Base-by-base conservation (phyloP, 2,797 vertebrate species). In the Coccyzus lansbergi region DNA sequence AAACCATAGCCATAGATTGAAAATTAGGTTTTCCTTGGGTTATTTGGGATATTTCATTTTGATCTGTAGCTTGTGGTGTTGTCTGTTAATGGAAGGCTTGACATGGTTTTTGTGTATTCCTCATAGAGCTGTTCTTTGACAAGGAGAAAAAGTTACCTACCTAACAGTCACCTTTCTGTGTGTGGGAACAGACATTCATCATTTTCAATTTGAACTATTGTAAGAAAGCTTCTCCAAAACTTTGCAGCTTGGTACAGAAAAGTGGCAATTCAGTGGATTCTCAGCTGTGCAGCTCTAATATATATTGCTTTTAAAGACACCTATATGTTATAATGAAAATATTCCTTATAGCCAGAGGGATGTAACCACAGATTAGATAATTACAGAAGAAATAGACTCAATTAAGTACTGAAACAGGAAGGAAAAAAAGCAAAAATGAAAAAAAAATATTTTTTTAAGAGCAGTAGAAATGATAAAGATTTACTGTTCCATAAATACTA, bases 281-380 rank as follows among this genome's bases (percentile, higher is more conserved):
- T 96, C 80, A 90, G 58, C 77, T 92, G 6, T 55, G 68, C 65
- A 91, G 62, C 65, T 90, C 44, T 91, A 74, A 90, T 48, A 65
- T 78, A 15, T 59, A 16, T 92, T 95, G 80, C 81, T 94, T 95
- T 93, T 93, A 67, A 86, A 87, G 58, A 92, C 80, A 90, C 40
- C 79, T 83, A 75, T 26, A 2, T 82, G 22, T 93, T 88, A 56
- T 56, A 95, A 79, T 69, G 91, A 94, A 97, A 96, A 79, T 85
- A 92, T 25, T 12, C 68, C 46, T 78, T 85, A 21, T 34, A 92
- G 74, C 55, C 67, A 79, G 93, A 80, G 75, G 58, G 76, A 21
- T 0, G 2, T 86, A 80, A 92, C 75, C 85, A 48, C 46, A 82
- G 34, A 68, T 38, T 85, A 95, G 74, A 60, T 77, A 85, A 92